phyloP scores from a whole-genome alignment of 2,888 invertebrate genomes.

The Drosophila nigritarsus region DNA sequence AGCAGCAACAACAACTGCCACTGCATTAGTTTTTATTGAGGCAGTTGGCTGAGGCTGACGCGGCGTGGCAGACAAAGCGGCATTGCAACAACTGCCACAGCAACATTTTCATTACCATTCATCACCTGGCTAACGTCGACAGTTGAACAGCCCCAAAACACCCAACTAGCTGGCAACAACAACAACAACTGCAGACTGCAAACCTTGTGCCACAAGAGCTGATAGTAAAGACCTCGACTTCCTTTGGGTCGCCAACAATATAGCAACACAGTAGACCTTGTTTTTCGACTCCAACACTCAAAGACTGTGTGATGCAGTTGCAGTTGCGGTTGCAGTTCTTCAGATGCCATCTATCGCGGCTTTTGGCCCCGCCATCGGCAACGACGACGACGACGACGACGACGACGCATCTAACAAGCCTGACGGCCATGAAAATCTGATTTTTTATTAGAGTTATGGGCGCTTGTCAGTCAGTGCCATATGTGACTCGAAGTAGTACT shows the following conservation, averaged over 20 bases:
- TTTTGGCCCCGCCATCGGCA: slow-evolving; percentile 39
- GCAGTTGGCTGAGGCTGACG: slow-evolving; percentile 74
- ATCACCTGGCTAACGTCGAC: slow-evolving; percentile 73
- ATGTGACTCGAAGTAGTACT: slow-evolving; percentile 11
- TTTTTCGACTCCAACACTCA: slow-evolving; percentile 8
- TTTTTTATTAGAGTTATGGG: slow-evolving; percentile 46
- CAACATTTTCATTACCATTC: slow-evolving; percentile 81
- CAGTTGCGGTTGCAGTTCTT: slow-evolving; percentile 13
- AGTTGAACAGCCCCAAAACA: slow-evolving; percentile 31
- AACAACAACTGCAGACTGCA: slow-evolving; percentile 18
- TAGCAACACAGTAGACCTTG: slow-evolving; percentile 53
- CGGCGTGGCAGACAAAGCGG: slow-evolving; percentile 73
- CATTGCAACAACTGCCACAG: slow-evolving; percentile 77
- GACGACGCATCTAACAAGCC: slow-evolving; percentile 51
- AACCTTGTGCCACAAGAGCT: slow-evolving; percentile 71
- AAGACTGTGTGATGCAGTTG: slow-evolving; percentile 12
- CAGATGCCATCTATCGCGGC: slow-evolving; percentile 48
- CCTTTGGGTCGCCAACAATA: slow-evolving; percentile 72
- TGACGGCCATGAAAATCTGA: slow-evolving; percentile 67
- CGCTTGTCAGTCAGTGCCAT: slow-evolving; percentile 58
- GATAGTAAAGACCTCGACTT: slow-evolving; percentile 75
- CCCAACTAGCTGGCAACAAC: slow-evolving; percentile 19
- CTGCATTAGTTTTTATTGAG: slow-evolving; percentile 81
- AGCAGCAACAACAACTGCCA: slow-evolving; percentile 62
- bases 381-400: no score